These are phyloP conservation scores for Dryas iulia DNA, from an alignment of 1,140 invertebrate genomes.

Conservation along the genomic window DNA sequence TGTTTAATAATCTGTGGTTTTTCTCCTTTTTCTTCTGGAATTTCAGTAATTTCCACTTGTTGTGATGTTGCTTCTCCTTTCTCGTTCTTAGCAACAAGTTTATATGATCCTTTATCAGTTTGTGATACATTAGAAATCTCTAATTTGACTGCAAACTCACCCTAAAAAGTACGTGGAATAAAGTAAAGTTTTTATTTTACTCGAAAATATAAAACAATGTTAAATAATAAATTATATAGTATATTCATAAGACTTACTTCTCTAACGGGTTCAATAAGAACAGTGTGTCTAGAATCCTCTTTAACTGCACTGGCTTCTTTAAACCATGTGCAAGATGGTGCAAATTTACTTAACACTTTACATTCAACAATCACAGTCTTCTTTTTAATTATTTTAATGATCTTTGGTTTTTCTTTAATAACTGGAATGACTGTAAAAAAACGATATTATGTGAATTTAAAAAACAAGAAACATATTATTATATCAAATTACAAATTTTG, in stretches of 20 bases:
- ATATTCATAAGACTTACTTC: slow-evolving; percentile 81
- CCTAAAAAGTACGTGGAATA: slow-evolving; percentile 74
- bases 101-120: slow-evolving; percentile 93
- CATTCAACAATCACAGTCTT: slow-evolving; percentile 95
- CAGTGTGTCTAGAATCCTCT: slow-evolving; percentile 87
- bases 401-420: slow-evolving; percentile 94
- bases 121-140: slow-evolving; percentile 91
- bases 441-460: too few relatives aligned
- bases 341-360: slow-evolving; percentile 92
- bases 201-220: neutral
- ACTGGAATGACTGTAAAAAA: slow-evolving; percentile 91
- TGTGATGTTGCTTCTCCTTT: slow-evolving; percentile 96
- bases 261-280: slow-evolving; percentile 88
- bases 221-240: neutral
- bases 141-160: slow-evolving; percentile 92
- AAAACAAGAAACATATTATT: too few relatives aligned
- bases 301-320: slow-evolving; percentile 90
- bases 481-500: too few relatives aligned
- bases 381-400: slow-evolving; percentile 94
- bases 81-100: slow-evolving; percentile 94
- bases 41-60: slow-evolving; percentile 91
- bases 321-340: slow-evolving; percentile 94
- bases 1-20: slow-evolving; percentile 87
- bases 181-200: slow-evolving; percentile 24
- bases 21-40: slow-evolving; percentile 87